Evolutionary conservation across 2,113 vertebrate species (phyloP), one percentile per base, ranked within the genome.

Genomic region (Chitala chitala): DNA sequence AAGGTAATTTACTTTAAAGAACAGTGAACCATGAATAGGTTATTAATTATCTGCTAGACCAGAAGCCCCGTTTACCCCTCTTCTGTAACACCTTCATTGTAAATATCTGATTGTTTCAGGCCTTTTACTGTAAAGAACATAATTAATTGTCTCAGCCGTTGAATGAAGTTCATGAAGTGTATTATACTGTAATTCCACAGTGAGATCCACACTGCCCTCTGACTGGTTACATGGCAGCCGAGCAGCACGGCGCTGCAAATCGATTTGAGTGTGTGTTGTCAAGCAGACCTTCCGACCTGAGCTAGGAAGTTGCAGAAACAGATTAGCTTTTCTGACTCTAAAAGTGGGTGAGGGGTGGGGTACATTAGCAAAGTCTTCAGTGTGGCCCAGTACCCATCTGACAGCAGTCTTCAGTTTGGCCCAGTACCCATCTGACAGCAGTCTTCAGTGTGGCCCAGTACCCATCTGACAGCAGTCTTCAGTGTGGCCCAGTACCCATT

Each of bases 241-340:
- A 36, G 75, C 61, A 72, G 71, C 38, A 38, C 59, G 56, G 66
- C 50, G 50, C 46, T 44, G 78, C 36, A 1, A 83, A 85, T 89
- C 85, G 80, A 87, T 87, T 84, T 53, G 40, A 71, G 82, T n/a
- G n/a, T n/a, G 85, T 80, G 84, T 84, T 85, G 82, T 85, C 61
- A 85, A 84, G 80, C 84, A 77, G 80, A 82, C 81, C 81, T 78
- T 79, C 78, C 31, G 42, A 80, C 51, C 55, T 24, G 77, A 80
- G 20, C 51, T 31, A 55, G 78, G 74, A 84, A 83, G 83, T 86
- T 84, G 78, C 80, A 15, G 63, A 80, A 75, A 80, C 78, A 86
- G 84, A 87, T 87, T 87, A 85, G 79, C 82, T 80, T 76, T 46
- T 17, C 73, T 84, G 83, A 86, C 83, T 82, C 82, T 54, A 46